A percentile compares a stretch with the other conserved stretches of the same genome.
Evolutionary conservation across 1,140 invertebrate species (phyloP).

Genomic region (Dufourea novaeangliae): DNA sequence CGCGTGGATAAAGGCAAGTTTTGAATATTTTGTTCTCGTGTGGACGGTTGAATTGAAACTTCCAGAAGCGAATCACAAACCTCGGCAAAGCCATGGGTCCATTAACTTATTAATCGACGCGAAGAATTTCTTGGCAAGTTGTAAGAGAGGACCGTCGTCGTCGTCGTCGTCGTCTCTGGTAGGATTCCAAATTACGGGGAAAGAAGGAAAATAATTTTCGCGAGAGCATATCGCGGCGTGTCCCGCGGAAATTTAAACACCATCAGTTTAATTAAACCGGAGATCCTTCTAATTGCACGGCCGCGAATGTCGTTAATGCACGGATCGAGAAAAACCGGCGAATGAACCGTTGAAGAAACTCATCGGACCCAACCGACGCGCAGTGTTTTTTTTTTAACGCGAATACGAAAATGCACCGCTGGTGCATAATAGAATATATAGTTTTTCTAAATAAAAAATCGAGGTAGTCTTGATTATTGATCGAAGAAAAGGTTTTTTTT

Average conservation of each 20-base stretch:
- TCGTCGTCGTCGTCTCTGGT: background rate
- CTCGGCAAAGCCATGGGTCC: background rate
- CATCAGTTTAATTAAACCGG: conserved; percentile 4
- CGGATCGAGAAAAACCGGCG: background rate
- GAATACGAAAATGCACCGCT: too few species aligned
- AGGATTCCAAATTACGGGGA: background rate
- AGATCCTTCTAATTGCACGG: background rate
- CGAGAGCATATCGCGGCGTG: background rate
- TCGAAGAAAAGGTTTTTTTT: too few species aligned
- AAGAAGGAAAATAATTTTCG: conserved; percentile 11
- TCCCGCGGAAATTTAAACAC: conserved; percentile 11
- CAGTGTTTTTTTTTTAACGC: background rate
- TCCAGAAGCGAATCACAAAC: background rate
- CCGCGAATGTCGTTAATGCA: background rate
- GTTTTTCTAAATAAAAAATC: too few species aligned
- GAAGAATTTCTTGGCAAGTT: conserved; percentile 12
- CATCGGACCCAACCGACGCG: background rate
- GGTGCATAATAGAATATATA: too few species aligned
- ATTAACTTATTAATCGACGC: conserved; percentile 18
- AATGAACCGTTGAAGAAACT: background rate
- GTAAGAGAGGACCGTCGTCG: background rate
- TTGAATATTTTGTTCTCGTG: too few species aligned
- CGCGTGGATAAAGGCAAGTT: background rate
- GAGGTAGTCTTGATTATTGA: too few species aligned
- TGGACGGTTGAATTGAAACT: background rate